phyloP scores from a whole-genome alignment of 2,113 vertebrate genomes.

The Tringa solitaria region DNA sequence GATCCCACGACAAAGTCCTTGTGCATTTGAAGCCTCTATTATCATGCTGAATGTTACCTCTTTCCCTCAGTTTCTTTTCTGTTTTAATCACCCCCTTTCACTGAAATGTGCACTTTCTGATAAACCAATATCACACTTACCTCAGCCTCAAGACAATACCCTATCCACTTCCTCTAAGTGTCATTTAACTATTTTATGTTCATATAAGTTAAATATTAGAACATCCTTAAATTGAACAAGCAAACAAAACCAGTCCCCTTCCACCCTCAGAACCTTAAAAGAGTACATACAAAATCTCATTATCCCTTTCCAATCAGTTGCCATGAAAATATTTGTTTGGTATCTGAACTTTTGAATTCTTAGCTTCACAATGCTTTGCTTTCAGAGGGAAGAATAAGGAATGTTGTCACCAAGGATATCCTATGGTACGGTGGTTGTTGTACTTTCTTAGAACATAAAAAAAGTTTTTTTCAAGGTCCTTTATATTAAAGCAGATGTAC shows the following conservation, averaged over 20 bases:
- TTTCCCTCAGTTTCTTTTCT: not conserved
- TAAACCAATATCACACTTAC: not conserved
- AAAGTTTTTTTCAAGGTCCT: not conserved
- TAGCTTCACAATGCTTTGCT: not conserved
- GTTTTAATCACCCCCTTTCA: not conserved
- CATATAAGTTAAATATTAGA: not conserved
- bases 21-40: not conserved
- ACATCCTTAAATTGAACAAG: not conserved
- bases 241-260: not conserved
- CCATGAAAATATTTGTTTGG: not conserved
- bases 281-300: not conserved
- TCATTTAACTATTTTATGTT: not conserved
- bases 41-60: not conserved
- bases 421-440: not conserved
- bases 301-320: not conserved
- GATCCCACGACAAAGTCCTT: not conserved
- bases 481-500: not conserved
- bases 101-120: not conserved
- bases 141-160: not conserved
- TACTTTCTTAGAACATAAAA: not conserved
- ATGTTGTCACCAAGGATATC: not conserved
- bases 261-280: not conserved
- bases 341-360: not conserved
- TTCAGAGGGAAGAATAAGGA: not conserved
- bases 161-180: not conserved